Conservation (phyloP, 92 coral and sea anemone species). For the Diadumene lineata region DNA sequence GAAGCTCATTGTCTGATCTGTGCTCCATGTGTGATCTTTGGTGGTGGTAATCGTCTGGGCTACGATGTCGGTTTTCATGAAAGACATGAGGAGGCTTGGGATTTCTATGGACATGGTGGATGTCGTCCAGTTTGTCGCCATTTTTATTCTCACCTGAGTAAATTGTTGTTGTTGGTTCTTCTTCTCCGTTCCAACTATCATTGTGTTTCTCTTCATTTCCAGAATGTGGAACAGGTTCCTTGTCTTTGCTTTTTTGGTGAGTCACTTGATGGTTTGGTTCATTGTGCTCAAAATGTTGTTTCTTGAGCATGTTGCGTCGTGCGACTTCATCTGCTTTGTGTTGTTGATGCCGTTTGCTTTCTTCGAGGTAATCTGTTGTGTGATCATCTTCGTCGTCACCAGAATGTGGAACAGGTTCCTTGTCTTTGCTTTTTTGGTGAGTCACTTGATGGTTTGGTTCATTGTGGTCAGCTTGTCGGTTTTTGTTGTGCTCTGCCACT, state of each 20-base stretch:
- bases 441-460: too few species aligned
- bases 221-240: conserved; percentile 1
- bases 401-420: neutral
- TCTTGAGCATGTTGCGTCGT: neutral
- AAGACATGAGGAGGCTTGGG: too few species aligned
- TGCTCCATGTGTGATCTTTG: too few species aligned
- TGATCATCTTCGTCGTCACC: neutral
- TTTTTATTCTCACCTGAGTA: neutral
- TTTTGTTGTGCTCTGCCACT: neutral
- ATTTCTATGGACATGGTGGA: neutral
- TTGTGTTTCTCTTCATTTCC: conserved; percentile 3
- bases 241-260: neutral
- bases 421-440: neutral
- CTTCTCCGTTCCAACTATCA: neutral
- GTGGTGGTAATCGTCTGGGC: too few species aligned
- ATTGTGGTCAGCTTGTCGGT: neutral
- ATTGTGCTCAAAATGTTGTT: neutral
- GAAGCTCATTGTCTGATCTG: neutral
- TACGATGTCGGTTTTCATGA: too few species aligned
- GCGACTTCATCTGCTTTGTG: conserved; percentile 13
- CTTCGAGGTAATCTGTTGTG: neutral
- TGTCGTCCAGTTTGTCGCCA: neutral
- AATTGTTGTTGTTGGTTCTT: neutral
- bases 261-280: neutral
- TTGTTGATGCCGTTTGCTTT: neutral